Percentiles rank a stretch among this genome's conserved stretches.
Evolutionary conservation across 2,888 invertebrate genomes (phyloP).

Genomic region (Campoletis raptor): DNA sequence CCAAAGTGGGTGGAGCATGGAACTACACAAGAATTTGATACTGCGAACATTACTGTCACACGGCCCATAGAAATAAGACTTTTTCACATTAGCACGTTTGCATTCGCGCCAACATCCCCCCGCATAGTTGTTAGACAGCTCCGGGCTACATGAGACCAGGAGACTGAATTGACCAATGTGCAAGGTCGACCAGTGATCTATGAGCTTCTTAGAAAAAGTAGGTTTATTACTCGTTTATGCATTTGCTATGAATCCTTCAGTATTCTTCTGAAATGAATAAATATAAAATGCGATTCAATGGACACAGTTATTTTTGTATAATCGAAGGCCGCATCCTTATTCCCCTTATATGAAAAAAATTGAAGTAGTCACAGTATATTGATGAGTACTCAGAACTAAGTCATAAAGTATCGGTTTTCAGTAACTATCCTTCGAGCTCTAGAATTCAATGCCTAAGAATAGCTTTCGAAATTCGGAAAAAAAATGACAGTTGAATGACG

Average conservation of each 20-base stretch:
- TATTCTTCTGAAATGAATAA: constrained; percentile 29
- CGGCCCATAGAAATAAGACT: constrained; percentile 4
- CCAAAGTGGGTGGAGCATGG: constrained; percentile 60
- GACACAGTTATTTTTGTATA: neutral
- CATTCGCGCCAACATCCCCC: constrained; percentile 6
- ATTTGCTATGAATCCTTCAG: constrained; percentile 17
- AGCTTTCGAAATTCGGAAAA: neutral
- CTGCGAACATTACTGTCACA: constrained; percentile 8
- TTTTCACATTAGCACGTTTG: constrained; percentile 15
- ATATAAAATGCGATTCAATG: neutral
- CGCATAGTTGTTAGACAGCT: neutral
- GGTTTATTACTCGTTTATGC: constrained; percentile 47
- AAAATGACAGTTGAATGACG: neutral
- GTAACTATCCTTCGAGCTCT: neutral
- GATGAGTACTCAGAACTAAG: neutral
- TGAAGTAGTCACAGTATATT: neutral
- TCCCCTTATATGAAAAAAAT: neutral
- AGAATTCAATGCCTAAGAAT: neutral
- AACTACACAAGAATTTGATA: constrained; percentile 25
- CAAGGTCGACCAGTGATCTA: constrained; percentile 56
- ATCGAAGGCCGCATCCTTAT: constrained; percentile 14
- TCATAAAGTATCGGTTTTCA: neutral
- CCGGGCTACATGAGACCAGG: neutral
- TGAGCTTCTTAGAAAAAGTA: constrained; percentile 38
- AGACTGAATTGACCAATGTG: constrained; percentile 45